Percentiles rank a stretch among this genome's conserved stretches.
These are phyloP conservation scores for Momotus momota DNA, from an alignment of 2,797 vertebrate genomes.

Conservation along the genomic window DNA sequence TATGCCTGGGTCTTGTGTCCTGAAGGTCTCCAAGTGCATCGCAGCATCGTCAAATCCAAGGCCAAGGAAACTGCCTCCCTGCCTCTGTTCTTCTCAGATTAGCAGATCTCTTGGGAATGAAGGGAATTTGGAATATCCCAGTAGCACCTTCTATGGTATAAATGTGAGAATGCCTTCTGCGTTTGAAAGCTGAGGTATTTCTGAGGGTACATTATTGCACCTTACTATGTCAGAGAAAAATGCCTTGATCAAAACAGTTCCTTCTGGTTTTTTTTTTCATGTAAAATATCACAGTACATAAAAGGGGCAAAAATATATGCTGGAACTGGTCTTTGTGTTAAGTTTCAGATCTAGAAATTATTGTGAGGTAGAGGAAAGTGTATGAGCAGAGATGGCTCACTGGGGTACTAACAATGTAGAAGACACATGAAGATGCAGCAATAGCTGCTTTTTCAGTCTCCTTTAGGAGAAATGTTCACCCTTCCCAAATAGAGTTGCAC, in stretches of 20 bases:
- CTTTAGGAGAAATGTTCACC: not conserved
- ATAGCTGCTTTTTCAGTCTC: not conserved
- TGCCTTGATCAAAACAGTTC: not conserved
- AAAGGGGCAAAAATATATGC: not conserved
- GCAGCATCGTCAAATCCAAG: not conserved
- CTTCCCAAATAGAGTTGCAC: not conserved
- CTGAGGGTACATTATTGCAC: not conserved
- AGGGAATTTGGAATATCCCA: conserved; percentile 29
- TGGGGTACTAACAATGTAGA: not conserved
- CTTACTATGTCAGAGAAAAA: conserved; percentile 26
- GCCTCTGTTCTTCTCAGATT: not conserved
- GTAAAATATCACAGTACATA: not conserved
- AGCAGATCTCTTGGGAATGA: conserved; percentile 25
- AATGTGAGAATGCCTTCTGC: not conserved
- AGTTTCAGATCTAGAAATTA: not conserved
- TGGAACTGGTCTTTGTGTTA: not conserved
- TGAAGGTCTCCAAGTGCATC: not conserved
- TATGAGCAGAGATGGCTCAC: not conserved
- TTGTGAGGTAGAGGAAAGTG: not conserved
- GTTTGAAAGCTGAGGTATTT: conserved; percentile 40
- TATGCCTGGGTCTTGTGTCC: no score
- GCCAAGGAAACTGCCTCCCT: not conserved
- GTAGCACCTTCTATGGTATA: conserved; percentile 53
- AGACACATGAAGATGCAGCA: not conserved
- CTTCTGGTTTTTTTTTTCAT: not conserved